Conservation (phyloP, 2,113 vertebrate species). For the Cygnus buccinator region DNA sequence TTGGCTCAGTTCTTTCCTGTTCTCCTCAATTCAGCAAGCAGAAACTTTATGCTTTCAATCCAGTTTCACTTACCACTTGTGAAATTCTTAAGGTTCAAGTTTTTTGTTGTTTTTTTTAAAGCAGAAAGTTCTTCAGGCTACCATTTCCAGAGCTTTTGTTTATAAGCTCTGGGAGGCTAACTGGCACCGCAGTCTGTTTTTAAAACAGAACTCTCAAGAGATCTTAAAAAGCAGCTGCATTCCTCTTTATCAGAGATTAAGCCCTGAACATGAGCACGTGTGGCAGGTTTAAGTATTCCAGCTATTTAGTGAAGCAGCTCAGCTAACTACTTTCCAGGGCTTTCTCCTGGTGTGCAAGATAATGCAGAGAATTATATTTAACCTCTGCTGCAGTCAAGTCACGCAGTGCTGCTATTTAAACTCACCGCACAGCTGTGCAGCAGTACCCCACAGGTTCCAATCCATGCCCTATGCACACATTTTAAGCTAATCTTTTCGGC, state of each 20-base stretch:
- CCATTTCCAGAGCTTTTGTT: neutral
- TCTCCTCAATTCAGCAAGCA: neutral
- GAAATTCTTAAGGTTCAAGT: neutral
- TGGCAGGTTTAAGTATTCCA: neutral
- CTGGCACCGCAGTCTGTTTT: neutral
- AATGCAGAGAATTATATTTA: constrained; percentile 6
- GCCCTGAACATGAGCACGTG: rapidly evolving
- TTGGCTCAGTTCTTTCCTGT: neutral
- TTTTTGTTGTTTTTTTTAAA: neutral
- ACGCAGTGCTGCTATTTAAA: neutral
- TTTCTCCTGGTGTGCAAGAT: neutral
- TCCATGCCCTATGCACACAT: rapidly evolving
- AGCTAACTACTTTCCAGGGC: neutral
- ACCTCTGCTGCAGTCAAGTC: neutral
- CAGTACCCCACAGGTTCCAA: neutral
- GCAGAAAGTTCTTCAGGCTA: neutral
- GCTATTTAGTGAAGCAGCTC: neutral
- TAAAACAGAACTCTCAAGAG: neutral
- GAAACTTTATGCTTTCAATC: neutral
- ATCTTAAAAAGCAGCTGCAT: neutral
- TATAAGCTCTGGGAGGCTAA: neutral
- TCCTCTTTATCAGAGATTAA: neutral
- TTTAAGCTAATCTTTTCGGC: neutral
- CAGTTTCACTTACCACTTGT: neutral
- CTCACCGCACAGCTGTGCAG: constrained; percentile 26